Percentiles rank a stretch among this genome's conserved stretches.
These are phyloP conservation scores for Erethizon dorsatum DNA, from an alignment of 2,797 vertebrate genomes.

Conservation along the genomic window DNA sequence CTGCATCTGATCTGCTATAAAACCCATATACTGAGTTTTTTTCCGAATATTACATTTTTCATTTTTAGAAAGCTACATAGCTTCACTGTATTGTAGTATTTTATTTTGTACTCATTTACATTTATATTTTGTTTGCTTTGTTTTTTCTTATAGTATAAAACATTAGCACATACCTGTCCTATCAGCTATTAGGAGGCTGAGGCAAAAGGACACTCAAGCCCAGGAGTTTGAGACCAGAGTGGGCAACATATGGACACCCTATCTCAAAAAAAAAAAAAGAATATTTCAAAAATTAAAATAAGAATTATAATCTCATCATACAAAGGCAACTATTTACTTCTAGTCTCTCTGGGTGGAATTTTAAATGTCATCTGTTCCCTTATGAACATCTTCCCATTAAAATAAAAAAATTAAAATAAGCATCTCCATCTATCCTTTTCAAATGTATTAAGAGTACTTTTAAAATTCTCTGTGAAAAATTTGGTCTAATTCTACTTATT, in stretches of 20 bases:
- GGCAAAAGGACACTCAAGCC: not conserved
- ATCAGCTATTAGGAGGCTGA: not conserved
- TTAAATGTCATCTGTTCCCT: not conserved
- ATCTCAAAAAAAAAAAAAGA: not conserved
- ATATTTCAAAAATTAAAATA: not conserved
- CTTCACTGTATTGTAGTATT: not conserved
- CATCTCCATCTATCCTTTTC: not conserved
- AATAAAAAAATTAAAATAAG: not conserved
- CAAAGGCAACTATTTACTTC: not conserved
- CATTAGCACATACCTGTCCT: not conserved
- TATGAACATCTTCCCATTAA: not conserved
- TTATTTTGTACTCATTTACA: not conserved
- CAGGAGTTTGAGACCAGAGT: not conserved
- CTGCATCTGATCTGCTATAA: not conserved
- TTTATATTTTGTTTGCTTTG: not conserved
- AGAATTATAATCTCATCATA: not conserved
- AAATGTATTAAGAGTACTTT: not conserved
- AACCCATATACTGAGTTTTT: not conserved
- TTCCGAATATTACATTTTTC: constrained; percentile 23
- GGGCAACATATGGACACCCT: not conserved
- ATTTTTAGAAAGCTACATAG: not conserved
- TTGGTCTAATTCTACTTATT: not conserved
- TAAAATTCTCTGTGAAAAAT: not conserved
- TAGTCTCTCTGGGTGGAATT: too few relatives aligned
- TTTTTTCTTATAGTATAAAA: not conserved